Percentiles rank a stretch among this genome's conserved stretches.
Evolutionary conservation across 2,113 vertebrate genomes (phyloP).

Genomic region (Elephantulus edwardii): DNA sequence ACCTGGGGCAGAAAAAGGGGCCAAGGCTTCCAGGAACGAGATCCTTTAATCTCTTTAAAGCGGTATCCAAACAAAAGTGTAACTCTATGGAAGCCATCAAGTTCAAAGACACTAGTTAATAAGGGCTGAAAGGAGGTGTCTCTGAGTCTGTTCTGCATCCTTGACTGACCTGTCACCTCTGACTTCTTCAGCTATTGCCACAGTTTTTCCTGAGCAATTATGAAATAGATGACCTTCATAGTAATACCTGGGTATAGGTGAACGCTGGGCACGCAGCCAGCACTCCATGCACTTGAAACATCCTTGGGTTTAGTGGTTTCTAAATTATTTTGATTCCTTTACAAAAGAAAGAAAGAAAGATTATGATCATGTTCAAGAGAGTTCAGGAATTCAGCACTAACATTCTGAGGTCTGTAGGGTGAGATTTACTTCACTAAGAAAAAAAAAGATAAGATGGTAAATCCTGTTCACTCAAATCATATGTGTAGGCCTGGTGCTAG

Average conservation of each 20-base stretch:
- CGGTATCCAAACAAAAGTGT: slow-evolving; percentile 57
- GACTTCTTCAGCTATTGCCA: slow-evolving; percentile 20
- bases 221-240: slow-evolving; percentile 51
- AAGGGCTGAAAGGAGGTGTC: not conserved
- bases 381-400: not conserved
- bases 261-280: slow-evolving; percentile 72
- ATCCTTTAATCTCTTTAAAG: slow-evolving; percentile 53
- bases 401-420: not conserved
- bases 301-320: slow-evolving; percentile 68
- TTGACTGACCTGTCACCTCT: not conserved
- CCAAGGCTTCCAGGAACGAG: slow-evolving; percentile 54
- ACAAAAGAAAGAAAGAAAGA: not conserved
- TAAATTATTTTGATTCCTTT: slow-evolving; percentile 76
- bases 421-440: not conserved
- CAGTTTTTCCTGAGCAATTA: slow-evolving; percentile 42
- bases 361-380: slow-evolving; percentile 21
- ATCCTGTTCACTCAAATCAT: not conserved
- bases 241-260: slow-evolving; percentile 60
- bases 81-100: slow-evolving; percentile 11
- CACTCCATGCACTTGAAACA: slow-evolving; percentile 64
- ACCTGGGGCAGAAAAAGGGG: not conserved
- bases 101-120: not conserved
- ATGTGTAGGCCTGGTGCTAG: not conserved
- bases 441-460: not conserved
- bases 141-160: not conserved